Conservation (phyloP, 2,113 vertebrate species). For the Melanostigma gelatinosum region DNA sequence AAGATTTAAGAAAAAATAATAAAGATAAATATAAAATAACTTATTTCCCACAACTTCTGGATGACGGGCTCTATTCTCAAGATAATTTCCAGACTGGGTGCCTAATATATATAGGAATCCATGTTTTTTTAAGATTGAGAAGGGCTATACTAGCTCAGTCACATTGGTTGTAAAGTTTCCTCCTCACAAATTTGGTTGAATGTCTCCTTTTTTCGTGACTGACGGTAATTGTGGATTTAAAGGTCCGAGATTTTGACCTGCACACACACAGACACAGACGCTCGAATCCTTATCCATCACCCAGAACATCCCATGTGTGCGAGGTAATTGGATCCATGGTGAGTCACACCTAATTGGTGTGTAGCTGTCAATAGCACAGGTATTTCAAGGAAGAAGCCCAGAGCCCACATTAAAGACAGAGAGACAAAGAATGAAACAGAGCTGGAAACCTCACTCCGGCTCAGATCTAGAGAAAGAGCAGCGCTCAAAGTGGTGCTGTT, state of each 20-base stretch:
- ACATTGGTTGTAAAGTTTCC: neutral
- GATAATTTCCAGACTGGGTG: neutral
- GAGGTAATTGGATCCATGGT: slow-evolving; percentile 67
- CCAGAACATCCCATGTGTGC: slow-evolving; percentile 49
- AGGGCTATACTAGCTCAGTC: neutral
- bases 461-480: slow-evolving; percentile 21
- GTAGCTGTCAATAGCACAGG: slow-evolving; percentile 66
- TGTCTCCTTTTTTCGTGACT: slow-evolving; percentile 42
- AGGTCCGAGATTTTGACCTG: slow-evolving; percentile 56
- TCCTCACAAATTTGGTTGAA: slow-evolving; percentile 18
- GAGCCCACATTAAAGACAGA: slow-evolving; percentile 34
- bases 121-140: neutral
- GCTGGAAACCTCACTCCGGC: slow-evolving; percentile 7
- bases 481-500: slow-evolving; percentile 27
- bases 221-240: slow-evolving; percentile 55
- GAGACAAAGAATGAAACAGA: slow-evolving; percentile 30
- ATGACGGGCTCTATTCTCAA: neutral
- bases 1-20: neutral
- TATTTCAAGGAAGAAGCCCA: slow-evolving; percentile 48
- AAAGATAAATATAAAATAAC: neutral
- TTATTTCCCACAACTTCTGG: neutral
- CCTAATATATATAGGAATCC: neutral
- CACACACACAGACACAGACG: slow-evolving; percentile 4
- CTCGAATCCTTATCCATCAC: slow-evolving; percentile 51
- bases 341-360: slow-evolving; percentile 71